These are phyloP conservation scores for Valencia hispanica DNA, from an alignment of 2,797 vertebrate genomes.

Conservation along the genomic window DNA sequence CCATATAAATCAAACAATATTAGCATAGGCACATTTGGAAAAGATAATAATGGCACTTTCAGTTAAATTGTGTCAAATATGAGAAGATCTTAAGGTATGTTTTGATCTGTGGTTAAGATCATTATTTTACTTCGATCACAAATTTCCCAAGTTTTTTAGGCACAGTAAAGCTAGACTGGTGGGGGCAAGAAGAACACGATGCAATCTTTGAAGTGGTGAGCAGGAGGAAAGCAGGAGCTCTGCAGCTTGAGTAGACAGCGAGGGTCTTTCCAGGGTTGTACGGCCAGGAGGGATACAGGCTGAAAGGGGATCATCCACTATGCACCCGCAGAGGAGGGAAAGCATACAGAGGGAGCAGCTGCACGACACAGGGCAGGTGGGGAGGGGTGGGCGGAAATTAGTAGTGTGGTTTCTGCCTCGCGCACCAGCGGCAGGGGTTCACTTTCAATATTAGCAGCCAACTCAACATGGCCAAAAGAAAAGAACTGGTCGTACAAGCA, in stretches of 20 bases:
- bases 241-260: constrained; percentile 29
- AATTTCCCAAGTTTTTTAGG: neutral
- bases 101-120: neutral
- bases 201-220: constrained; percentile 22
- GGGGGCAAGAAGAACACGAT: neutral
- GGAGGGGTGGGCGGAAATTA: constrained; percentile 1
- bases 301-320: constrained; percentile 51
- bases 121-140: neutral
- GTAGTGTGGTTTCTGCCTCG: constrained; percentile 23
- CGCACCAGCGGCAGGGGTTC: constrained; percentile 22
- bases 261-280: constrained; percentile 41
- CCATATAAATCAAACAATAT: constrained; percentile 12
- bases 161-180: neutral
- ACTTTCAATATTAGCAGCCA: constrained; percentile 24
- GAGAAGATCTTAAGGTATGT: neutral
- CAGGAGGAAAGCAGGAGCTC: constrained; percentile 16
- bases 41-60: too few species aligned
- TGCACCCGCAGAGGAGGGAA: constrained; percentile 28
- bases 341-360: constrained; percentile 9
- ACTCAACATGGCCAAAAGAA: too few species aligned
- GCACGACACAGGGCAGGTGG: constrained; percentile 11
- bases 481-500: too few species aligned
- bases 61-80: neutral
- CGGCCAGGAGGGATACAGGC: constrained; percentile 19
- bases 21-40: constrained; percentile 1